Percentiles rank a stretch among this genome's conserved stretches.
Evolutionary conservation across 2,888 invertebrate genomes (phyloP).

Genomic region (Cosmopolites sordidus): DNA sequence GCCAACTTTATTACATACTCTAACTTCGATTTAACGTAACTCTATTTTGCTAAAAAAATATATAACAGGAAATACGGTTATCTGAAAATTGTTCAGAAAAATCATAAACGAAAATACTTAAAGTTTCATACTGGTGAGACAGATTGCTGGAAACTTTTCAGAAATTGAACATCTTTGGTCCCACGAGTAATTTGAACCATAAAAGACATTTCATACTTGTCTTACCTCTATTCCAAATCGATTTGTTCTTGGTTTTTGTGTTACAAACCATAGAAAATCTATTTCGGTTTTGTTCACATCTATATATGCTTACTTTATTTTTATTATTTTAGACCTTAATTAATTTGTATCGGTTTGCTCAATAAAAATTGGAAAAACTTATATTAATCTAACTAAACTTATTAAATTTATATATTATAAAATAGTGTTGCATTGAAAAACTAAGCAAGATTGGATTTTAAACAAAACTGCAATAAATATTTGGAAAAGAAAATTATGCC

Average conservation of each 20-base stretch:
- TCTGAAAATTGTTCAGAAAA: conserved; percentile 29
- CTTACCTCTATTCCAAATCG: conserved; percentile 27
- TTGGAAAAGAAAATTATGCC: too few species aligned
- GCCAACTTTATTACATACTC: conserved; percentile 24
- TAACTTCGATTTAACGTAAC: conserved; percentile 22
- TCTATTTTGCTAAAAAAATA: conserved; percentile 21
- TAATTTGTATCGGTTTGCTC: too few species aligned
- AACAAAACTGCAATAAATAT: too few species aligned
- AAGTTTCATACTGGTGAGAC: conserved; percentile 34
- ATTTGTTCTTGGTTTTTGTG: conserved; percentile 27
- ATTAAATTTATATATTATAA: too few species aligned
- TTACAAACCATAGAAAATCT: conserved; percentile 11
- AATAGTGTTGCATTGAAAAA: too few species aligned
- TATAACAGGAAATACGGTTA: conserved; percentile 15
- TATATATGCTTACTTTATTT: too few species aligned
- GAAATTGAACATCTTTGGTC: conserved; percentile 32
- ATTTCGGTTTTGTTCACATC: neutral
- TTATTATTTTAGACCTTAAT: too few species aligned
- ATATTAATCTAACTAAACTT: too few species aligned
- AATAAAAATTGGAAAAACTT: too few species aligned
- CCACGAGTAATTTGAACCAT: conserved; percentile 29
- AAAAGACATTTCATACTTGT: conserved; percentile 32
- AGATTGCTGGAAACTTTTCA: conserved; percentile 33
- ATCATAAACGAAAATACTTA: conserved; percentile 34
- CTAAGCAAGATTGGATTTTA: too few species aligned